Conservation (phyloP, 2,888 invertebrate genomes). For the Drosophila paracracens region DNA sequence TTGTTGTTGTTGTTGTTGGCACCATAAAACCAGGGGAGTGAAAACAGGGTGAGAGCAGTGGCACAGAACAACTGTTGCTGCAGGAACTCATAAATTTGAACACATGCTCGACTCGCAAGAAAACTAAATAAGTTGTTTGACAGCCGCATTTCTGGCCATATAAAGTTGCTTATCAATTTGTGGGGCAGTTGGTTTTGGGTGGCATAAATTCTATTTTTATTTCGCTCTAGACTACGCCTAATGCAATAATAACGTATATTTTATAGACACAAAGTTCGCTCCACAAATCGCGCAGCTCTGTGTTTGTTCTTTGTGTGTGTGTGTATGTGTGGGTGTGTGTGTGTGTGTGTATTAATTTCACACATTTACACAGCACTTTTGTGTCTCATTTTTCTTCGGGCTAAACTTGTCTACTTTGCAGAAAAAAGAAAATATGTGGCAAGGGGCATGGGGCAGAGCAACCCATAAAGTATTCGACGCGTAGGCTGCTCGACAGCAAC, state of each 20-base stretch:
- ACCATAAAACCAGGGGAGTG: conserved; percentile 19
- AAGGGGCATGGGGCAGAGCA: conserved; percentile 4
- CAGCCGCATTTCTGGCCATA: conserved; percentile 16
- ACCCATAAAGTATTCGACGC: conserved; percentile 51
- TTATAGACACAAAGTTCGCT: conserved; percentile 56
- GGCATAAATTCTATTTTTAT: conserved; percentile 64
- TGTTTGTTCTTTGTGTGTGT: conserved; percentile 18
- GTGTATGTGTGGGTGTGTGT: conserved; percentile 47
- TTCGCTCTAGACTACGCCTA: conserved; percentile 49
- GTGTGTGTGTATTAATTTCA: conserved; percentile 67
- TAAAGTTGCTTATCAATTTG: conserved; percentile 51
- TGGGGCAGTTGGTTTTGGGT: conserved; percentile 3
- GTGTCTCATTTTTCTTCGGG: conserved; percentile 62
- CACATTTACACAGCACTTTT: conserved; percentile 75
- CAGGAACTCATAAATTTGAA: conserved; percentile 58
- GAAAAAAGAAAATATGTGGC: conserved; percentile 27
- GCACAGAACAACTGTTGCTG: conserved; percentile 54
- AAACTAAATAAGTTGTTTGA: conserved; percentile 57
- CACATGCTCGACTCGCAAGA: conserved; percentile 45
- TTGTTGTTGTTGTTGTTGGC: conserved; percentile 10
- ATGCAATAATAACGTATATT: conserved; percentile 74
- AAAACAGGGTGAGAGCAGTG: neutral
- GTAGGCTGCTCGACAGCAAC: conserved; percentile 48
- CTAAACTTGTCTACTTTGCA: conserved; percentile 58
- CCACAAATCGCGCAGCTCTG: conserved; percentile 19